These are phyloP conservation scores for Nesidiocoris tenuis DNA, from an alignment of 2,888 invertebrate species.

Conservation along the genomic window DNA sequence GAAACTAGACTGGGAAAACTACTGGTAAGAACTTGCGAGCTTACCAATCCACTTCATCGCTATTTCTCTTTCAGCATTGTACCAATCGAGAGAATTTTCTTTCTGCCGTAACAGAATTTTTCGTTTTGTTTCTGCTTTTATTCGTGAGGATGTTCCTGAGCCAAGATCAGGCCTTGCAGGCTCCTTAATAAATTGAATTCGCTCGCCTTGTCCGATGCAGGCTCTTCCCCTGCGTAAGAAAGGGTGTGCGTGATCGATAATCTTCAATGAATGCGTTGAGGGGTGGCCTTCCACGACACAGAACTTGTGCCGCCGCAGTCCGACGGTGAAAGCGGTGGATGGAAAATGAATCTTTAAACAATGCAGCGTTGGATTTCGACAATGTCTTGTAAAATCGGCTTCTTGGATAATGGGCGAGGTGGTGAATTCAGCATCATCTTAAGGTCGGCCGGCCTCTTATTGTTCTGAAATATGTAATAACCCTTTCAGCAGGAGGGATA, in stretches of 20 bases:
- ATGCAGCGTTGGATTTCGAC: conserved; percentile 38
- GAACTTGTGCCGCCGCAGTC: neutral
- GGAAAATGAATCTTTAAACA: conserved; percentile 41
- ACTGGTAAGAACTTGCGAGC: too few relatives aligned
- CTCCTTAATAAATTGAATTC: conserved; percentile 38
- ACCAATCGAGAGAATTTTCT: too few relatives aligned
- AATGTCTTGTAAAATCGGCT: conserved; percentile 40
- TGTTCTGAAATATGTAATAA: conserved; percentile 45
- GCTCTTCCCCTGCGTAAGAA: conserved; percentile 21
- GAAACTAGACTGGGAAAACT: too few relatives aligned
- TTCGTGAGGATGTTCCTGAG: neutral
- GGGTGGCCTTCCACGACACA: neutral
- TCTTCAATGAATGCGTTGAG: conserved; percentile 34
- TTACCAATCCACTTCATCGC: too few relatives aligned
- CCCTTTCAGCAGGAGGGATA: conserved; percentile 35
- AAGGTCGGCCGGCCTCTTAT: conserved; percentile 35
- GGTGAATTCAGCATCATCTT: conserved; percentile 1
- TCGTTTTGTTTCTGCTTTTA: too few relatives aligned
- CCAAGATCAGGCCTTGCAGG: neutral
- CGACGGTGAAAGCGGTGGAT: neutral
- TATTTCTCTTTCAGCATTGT: too few relatives aligned
- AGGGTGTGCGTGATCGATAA: conserved; percentile 41
- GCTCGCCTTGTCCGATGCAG: conserved; percentile 29
- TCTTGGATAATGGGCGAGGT: conserved; percentile 41
- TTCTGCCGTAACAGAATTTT: too few relatives aligned